Base-by-base conservation (phyloP, 2,113 vertebrate species). In the Phrynosoma platyrhinos region DNA sequence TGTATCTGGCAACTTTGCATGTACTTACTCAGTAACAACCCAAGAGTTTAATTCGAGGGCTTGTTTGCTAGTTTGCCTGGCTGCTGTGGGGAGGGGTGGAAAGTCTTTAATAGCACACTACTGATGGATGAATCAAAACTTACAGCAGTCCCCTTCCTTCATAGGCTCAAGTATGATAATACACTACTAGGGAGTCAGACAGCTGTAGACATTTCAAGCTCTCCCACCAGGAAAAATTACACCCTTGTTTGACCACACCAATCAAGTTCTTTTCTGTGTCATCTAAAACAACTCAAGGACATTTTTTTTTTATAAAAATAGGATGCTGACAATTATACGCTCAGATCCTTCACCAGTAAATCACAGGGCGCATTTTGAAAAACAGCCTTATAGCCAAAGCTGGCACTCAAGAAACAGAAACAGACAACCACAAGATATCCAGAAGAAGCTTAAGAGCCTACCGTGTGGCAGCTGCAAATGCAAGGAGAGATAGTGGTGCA, bases 241-340 rank as follows among this genome's bases (percentile, higher is more conserved):
- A 89, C 14, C 88, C 71, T 89, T 81, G 78, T 40, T 76, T 81
- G 68, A 81, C 58, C 71, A 81, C 69, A 75, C 55, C 55, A 85
- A 81, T 76, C 78, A 68, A 68, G 25, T 55, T 82, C 78, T 81
- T 80, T 82, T 76, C 42, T 68, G 47, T 76, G 42, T 69, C n/a
- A 23, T 36, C 78, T 85, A 85, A 62, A 89, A 76, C 74, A 85
- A 76, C 23, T 82, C 78, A 89, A 85, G 78, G 58, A 89, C 83
- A 42, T 76, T 82, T 62, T 62, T 62, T 62, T 62, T 16, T 30
- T 53, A 72, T 72, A 80, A 81, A 76, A 30, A 85, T 40, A 74
- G 68, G 76, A 55, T 58, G 21, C 40, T 85, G 83, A 62, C 88
- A 85, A 55, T 89, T 89, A 81, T 68, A n/a, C 58, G 75, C 79